A percentile compares a stretch with the other conserved stretches of the same genome.
Conservation (phyloP, 1,140 invertebrate species). For the Sminthurides bifidus region DNA sequence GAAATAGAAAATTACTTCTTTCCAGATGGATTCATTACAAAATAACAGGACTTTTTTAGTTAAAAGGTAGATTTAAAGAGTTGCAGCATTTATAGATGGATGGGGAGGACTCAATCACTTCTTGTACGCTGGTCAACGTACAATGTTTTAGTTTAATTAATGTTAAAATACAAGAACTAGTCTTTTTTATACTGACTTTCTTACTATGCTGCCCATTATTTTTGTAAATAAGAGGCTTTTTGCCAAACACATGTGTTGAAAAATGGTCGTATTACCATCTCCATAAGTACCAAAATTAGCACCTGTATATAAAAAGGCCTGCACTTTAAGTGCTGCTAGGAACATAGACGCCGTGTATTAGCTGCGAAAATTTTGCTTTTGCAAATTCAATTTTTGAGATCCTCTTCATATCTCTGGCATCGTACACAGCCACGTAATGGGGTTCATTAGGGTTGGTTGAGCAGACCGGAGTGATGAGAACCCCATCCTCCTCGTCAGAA, state of each 20-base stretch:
- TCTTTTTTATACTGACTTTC: background rate
- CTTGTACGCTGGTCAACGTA: background rate
- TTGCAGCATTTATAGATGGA: background rate
- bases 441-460: background rate
- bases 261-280: no score
- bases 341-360: background rate
- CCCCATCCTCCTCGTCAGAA: background rate
- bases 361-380: background rate
- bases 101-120: background rate
- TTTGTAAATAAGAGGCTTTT: background rate
- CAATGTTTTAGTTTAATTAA: background rate
- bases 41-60: conserved; percentile 1
- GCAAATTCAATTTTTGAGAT: background rate
- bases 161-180: background rate
- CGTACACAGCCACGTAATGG: background rate
- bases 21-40: background rate
- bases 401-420: background rate
- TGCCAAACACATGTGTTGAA: background rate
- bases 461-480: background rate
- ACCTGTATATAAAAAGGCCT: no score
- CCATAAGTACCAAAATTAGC: no score
- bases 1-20: conserved; percentile 1
- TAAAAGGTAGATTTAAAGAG: background rate
- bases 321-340: no score
- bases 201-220: background rate